These are phyloP conservation scores for Limonius californicus DNA, from an alignment of 1,140 invertebrate species.

Conservation along the genomic window DNA sequence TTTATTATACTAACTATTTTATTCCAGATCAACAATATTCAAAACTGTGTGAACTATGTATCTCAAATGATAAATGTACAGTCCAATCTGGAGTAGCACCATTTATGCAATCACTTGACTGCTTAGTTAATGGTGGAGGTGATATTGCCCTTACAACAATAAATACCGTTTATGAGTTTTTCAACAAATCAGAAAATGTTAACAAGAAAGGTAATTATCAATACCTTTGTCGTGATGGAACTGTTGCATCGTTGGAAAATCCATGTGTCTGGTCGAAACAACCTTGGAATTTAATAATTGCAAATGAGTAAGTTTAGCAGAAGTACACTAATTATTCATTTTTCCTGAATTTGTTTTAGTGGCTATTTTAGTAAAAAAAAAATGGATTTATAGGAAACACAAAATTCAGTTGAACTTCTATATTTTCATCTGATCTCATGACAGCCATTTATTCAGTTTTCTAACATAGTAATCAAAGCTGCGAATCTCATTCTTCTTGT, in stretches of 20 bases:
- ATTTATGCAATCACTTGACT: conserved; percentile 49
- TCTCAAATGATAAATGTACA: conserved; percentile 21
- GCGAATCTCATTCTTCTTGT: no score
- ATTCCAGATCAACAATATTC: conserved; percentile 50
- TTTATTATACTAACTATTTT: no score
- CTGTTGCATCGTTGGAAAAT: conserved; percentile 30
- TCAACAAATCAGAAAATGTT: conserved; percentile 25
- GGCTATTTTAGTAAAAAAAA: neutral
- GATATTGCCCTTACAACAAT: conserved; percentile 55
- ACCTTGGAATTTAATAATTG: conserved; percentile 54
- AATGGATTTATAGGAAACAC: no score
- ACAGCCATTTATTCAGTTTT: no score
- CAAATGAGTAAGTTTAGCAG: conserved; percentile 51
- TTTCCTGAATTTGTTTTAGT: no score
- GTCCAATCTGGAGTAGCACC: conserved; percentile 20
- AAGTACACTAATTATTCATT: no score
- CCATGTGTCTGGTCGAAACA: conserved; percentile 59
- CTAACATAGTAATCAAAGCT: no score
- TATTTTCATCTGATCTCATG: neutral
- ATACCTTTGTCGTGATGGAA: conserved; percentile 65
- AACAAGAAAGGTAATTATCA: conserved; percentile 19
- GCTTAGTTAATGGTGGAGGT: conserved; percentile 49
- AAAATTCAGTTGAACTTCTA: no score
- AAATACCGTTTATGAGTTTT: conserved; percentile 39
- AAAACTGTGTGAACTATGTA: conserved; percentile 51